A percentile compares a stretch with the other conserved stretches of the same genome.
Evolutionary conservation across 2,113 vertebrate species (phyloP).

Genomic region (Hyperoodon ampullatus): DNA sequence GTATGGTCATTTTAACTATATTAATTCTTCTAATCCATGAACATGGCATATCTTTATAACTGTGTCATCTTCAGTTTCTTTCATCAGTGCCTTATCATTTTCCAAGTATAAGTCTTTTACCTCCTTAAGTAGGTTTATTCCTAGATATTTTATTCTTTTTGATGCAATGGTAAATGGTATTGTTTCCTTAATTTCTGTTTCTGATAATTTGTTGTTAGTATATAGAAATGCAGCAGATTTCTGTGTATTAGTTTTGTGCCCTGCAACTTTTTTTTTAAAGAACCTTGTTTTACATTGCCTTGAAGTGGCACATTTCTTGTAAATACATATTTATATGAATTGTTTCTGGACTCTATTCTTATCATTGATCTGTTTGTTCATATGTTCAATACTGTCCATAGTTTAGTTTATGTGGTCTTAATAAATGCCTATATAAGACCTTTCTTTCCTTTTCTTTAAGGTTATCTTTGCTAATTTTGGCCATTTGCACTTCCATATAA

Average conservation of each 20-base stretch:
- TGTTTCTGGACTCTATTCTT: not conserved
- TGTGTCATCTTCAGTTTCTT: not conserved
- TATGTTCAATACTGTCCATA: not conserved
- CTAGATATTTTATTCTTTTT: not conserved
- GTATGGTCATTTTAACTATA: not conserved
- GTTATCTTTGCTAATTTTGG: not conserved
- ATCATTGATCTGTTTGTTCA: not conserved
- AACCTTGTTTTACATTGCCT: not conserved
- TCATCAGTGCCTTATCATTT: not conserved
- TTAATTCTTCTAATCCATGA: not conserved
- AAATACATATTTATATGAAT: not conserved
- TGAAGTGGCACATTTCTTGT: not conserved
- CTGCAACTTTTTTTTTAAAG: not conserved
- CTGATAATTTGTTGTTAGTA: not conserved
- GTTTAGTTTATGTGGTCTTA: not conserved
- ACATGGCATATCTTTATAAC: not conserved
- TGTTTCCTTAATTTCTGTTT: not conserved
- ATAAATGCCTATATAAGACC: not conserved
- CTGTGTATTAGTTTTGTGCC: not conserved
- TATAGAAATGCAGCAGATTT: not conserved
- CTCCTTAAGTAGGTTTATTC: not conserved
- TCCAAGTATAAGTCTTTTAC: not conserved
- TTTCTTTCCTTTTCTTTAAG: not conserved
- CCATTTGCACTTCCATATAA: not conserved
- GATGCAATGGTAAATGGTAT: not conserved